Evolutionary conservation across 2,888 invertebrate species (phyloP), one percentile per base, ranked within the genome.

Genomic region (Thyatira batis): DNA sequence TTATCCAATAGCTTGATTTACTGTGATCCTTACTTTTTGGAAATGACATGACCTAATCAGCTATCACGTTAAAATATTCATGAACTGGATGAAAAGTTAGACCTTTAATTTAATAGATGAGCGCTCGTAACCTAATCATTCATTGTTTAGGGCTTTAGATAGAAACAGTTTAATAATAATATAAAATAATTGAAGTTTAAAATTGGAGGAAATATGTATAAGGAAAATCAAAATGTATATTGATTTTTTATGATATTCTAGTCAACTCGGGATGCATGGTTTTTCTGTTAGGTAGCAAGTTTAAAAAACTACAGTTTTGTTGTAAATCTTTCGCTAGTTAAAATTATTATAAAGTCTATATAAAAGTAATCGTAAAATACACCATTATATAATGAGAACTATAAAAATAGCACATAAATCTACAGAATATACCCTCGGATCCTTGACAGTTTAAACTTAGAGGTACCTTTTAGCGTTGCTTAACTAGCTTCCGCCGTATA

Each of bases 391-490:
- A 8, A 17, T 33, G 13, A 13, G 1, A 17, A n/a, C 1, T 17
- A 39, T 5, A 23, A n/a, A 8, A 39, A 39, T 39, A 17, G 17
- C 39, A 17, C 0, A 17, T 52, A 58, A 57, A 48, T 30, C 45
- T 48, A 20, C 23, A 43, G 53, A 51, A 53, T 64, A 54, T 55
- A 58, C 39, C 50, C 65, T 63, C 58, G 54, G 60, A 62, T 67
- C 60, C 56, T 43, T 45, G 52, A 58, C 44, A 50, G 57, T 73
- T 69, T 62, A 61, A 68, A 76, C 60, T 63, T 50, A 54, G 52
- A 58, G 53, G 49, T 57, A 60, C 73, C 80, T 82, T 84, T 83
- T 76, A 77, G 53, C 68, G 68, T 81, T 68, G 76, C 82, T 81
- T 79, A 78, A 69, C 62, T 55, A 57, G 57, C 76, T 80, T 85